phyloP scores from a whole-genome alignment of 2,797 vertebrate species.

The Taeniopygia guttata region DNA sequence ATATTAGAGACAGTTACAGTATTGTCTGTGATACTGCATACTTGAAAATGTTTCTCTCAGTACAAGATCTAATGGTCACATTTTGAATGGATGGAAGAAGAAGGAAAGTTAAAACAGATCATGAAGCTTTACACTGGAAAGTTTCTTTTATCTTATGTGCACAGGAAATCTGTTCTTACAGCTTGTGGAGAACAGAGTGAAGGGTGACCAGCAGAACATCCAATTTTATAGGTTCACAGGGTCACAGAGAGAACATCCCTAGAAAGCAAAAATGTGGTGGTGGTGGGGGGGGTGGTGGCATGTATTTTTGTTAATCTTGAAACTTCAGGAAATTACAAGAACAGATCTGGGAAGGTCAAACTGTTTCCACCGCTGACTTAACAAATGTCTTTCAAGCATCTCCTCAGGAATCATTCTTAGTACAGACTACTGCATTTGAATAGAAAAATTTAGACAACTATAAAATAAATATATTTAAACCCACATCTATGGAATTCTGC shows the following conservation, averaged over 20 bases:
- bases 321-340: background rate
- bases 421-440: background rate
- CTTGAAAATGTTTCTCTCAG: background rate
- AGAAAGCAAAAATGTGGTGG: background rate
- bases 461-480: background rate
- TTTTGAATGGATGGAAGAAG: background rate
- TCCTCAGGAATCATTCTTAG: background rate
- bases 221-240: background rate
- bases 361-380: background rate
- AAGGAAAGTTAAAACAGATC: background rate
- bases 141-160: background rate
- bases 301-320: background rate
- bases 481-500: background rate
- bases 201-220: background rate
- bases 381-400: background rate
- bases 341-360: background rate
- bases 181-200: background rate
- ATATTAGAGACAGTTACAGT: background rate
- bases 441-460: background rate
- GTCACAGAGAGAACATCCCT: background rate
- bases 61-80: background rate
- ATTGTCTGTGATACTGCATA: background rate
- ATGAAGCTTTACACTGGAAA: background rate
- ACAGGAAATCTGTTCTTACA: background rate
- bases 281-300: accelerated